Evolutionary conservation across 2,113 vertebrate genomes (phyloP).

Genomic region (Stigmatopora argus): DNA sequence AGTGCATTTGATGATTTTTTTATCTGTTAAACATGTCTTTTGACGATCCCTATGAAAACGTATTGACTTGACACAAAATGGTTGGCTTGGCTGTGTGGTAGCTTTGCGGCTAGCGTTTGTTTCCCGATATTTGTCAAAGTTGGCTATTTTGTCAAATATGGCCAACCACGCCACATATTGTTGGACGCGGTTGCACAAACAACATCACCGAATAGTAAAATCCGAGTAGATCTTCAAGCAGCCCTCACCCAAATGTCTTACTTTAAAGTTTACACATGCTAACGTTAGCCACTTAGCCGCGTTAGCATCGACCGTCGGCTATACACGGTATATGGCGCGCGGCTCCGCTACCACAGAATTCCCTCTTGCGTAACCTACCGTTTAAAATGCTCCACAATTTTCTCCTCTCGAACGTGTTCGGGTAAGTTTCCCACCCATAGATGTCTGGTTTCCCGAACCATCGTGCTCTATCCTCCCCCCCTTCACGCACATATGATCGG

Average conservation of each 20-base stretch:
- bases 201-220: not conserved
- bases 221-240: not conserved
- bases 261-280: constrained; percentile 36
- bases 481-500: constrained; percentile 69
- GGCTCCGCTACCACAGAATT: constrained; percentile 28
- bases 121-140: constrained; percentile 36
- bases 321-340: constrained; percentile 47
- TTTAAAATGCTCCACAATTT: constrained; percentile 99
- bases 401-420: constrained; percentile 97
- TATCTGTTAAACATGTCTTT: constrained; percentile 21
- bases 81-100: constrained; percentile 50
- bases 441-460: constrained; percentile 99
- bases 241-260: not conserved
- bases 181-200: not conserved
- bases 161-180: not conserved
- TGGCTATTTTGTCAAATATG: constrained; percentile 17
- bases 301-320: constrained; percentile 32
- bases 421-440: constrained; percentile 99
- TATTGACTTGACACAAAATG: constrained; percentile 66
- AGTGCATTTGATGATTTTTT: not conserved
- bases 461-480: constrained; percentile 72
- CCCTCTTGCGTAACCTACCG: constrained; percentile 79
- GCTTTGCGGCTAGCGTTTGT: constrained; percentile 45
- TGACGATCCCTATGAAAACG: constrained; percentile 47
- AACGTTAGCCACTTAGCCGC: constrained; percentile 38